Evolutionary conservation across 1,140 invertebrate genomes (phyloP), one percentile per base, ranked within the genome.

Genomic region (Gonioctena quinquepunctata): DNA sequence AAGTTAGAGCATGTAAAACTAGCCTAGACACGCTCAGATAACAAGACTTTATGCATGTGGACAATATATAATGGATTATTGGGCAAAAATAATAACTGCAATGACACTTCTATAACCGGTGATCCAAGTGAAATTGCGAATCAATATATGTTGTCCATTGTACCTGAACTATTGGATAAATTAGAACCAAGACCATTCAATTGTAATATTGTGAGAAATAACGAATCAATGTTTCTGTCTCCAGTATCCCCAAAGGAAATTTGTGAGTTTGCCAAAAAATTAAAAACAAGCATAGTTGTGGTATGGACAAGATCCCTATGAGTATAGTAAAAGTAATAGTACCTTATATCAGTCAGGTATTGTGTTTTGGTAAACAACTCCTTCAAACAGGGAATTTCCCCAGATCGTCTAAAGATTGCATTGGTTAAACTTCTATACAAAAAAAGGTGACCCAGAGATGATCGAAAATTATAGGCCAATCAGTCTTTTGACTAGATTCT

Each of bases 311-410:
- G 5, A 70, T 70, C 13, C 61, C 68, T 3, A 66, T 62, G 8
- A 66, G 23, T 33, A 56, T 54, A 22, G 16, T 70, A 19, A 70
- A 70, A 48, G 52, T 3, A 2, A n/a, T 18, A 16, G 19, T 50
- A n/a, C n/a, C n/a, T n/a, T n/a, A n/a, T n/a, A n/a, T n/a, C n/a
- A n/a, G n/a, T n/a, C n/a, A n/a, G n/a, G 1, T 21, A 66, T n/a
- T n/a, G n/a, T n/a, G n/a, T n/a, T n/a, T n/a, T n/a, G n/a, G n/a
- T 66, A 57, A 70, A 70, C 26, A 70, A 57, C 48, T 70, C 62
- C n/a, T 33, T 70, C 26, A 54, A 66, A 48, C 7, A 25, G 19
- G 42, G 62, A 6, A 70, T 70, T n/a, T 56, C 19, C 27, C 68
- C 52, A 16, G 54, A 70, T n/a, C n/a, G n/a, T n/a, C n/a, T n/a